Base-by-base conservation (phyloP, 2,888 invertebrate genomes). In the Pachliopta kotzebuea region DNA sequence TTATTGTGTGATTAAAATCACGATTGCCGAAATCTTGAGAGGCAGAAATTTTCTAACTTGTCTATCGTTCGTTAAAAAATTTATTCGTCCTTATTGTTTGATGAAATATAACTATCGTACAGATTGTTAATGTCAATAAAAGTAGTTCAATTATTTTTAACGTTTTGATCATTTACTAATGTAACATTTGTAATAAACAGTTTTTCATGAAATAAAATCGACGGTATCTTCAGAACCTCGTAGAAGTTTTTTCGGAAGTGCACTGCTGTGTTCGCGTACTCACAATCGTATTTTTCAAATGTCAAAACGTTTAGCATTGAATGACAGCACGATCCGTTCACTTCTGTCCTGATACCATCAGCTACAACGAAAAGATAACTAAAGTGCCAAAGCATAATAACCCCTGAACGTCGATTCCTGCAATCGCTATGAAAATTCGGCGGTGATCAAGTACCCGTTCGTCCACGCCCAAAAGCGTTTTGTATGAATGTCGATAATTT, bases 401-500 rank as follows among this genome's bases (percentile, higher is more conserved):
- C 80, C 76, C 76, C 75, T 81, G 83, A 85, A 83, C 81, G 81
- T 64, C 74, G 75, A 76, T 82, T 84, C 82, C 73, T 72, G 83
- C 80, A 81, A 84, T 84, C 76, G 84, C 82, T 83, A 84, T 86
- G 81, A 86, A 84, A 85, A 83, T 79, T 83, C 82, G 73, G 72
- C 71, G 72, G 71, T 73, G 78, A 76, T 73, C 73, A 71, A 71
- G 78, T 75, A 75, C 84, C 86, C 88, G 90, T 89, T 89, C 88
- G 81, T 71, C 72, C 79, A 67, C 79, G 86, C 88, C 90, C 83
- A 80, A 73, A 68, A 75, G 75, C 79, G 77, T 83, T 84, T 83
- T 81, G 80, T 83, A 78, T 75, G 81, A 80, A 84, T 79, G 83
- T 83, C 85, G 88, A 87, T 90, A 88, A 89, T 89, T 84, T 80